Evolutionary conservation across 2,113 vertebrate species (phyloP).

Genomic region (Irena cyanogastra): DNA sequence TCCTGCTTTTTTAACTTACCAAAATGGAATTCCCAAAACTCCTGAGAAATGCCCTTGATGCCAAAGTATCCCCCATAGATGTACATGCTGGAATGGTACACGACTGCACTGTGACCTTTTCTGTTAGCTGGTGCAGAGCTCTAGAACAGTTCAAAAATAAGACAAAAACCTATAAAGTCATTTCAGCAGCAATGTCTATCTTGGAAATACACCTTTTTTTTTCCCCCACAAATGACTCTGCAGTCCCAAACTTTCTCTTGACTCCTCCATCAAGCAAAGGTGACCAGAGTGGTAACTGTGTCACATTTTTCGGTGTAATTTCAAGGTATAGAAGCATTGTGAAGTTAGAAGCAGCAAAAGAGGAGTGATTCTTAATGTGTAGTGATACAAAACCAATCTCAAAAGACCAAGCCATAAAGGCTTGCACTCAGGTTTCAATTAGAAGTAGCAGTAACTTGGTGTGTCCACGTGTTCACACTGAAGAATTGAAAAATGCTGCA

Average conservation of each 20-base stretch:
- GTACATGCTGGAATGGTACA: slow-evolving; percentile 75
- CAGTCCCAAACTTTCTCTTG: neutral
- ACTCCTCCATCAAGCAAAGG: neutral
- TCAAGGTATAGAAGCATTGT: neutral
- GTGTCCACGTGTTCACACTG: neutral
- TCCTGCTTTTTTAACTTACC: slow-evolving; percentile 60
- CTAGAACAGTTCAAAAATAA: slow-evolving; percentile 14
- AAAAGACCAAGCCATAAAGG: neutral
- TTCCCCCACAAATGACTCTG: neutral
- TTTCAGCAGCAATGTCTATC: neutral
- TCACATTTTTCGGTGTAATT: neutral
- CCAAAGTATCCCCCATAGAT: slow-evolving; percentile 83
- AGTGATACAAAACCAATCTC: neutral
- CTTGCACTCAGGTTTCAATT: neutral
- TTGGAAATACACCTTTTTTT: neutral
- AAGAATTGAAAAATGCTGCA: slow-evolving; percentile 13
- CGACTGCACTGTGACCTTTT: slow-evolving; percentile 82
- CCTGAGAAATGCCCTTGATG: slow-evolving; percentile 80
- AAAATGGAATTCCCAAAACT: slow-evolving; percentile 82
- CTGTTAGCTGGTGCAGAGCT: slow-evolving; percentile 74
- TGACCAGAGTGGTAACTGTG: neutral
- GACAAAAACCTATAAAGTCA: neutral
- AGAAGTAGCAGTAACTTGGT: neutral
- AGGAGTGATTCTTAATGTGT: neutral
- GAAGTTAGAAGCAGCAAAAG: neutral